phyloP scores from a whole-genome alignment of 1,140 invertebrate genomes.

The Micrasema minimum region DNA sequence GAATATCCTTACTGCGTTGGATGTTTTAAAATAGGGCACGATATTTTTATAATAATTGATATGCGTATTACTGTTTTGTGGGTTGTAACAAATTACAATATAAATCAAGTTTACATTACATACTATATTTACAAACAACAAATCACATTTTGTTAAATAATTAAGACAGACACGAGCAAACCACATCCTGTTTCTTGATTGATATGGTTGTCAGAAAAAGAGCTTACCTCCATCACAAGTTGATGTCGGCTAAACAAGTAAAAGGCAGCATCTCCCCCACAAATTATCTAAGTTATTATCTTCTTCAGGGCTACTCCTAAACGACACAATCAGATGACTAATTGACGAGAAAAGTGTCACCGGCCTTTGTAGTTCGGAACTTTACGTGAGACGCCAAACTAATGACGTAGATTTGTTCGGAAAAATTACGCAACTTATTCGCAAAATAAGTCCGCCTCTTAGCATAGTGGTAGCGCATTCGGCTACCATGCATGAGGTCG shows the following conservation, averaged over 20 bases:
- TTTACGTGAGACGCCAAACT: neutral
- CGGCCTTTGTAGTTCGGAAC: neutral
- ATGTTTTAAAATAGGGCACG: neutral
- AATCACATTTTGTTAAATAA: too few species aligned
- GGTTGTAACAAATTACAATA: too few species aligned
- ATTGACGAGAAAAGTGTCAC: conserved; percentile 9
- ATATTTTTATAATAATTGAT: too few species aligned
- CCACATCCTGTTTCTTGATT: neutral
- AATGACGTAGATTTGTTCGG: neutral
- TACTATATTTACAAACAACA: too few species aligned
- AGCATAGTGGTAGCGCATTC: too few species aligned
- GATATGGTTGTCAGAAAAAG: conserved; percentile 11
- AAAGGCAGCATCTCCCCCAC: neutral
- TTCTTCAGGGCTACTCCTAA: conserved; percentile 11
- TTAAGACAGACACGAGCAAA: neutral
- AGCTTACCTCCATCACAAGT: neutral
- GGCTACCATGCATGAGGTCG: too few species aligned
- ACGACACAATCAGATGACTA: conserved; percentile 26
- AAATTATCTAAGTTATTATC: conserved; percentile 23
- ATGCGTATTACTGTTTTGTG: too few species aligned
- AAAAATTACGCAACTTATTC: too few species aligned
- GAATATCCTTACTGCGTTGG: too few species aligned
- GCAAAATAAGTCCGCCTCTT: too few species aligned
- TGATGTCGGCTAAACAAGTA: neutral
- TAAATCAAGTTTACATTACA: too few species aligned